A percentile compares a stretch with the other conserved stretches of the same genome.
Evolutionary conservation across 2,888 invertebrate genomes (phyloP).

Genomic region (Drosophila formosana): DNA sequence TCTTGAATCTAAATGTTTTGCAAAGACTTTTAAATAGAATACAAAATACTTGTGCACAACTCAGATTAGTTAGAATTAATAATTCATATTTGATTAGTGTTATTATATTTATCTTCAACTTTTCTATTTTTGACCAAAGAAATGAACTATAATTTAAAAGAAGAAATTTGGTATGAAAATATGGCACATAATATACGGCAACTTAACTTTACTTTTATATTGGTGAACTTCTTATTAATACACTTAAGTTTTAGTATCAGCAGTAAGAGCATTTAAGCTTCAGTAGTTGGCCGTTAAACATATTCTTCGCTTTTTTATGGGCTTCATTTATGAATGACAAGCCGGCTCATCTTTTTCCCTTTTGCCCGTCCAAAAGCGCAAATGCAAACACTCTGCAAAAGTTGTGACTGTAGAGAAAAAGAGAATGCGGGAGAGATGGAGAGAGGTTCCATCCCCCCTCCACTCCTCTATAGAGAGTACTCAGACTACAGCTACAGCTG

Average conservation of each 20-base stretch:
- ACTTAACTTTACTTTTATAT: neutral
- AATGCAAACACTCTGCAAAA: slow-evolving; percentile 59
- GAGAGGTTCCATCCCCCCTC: neutral
- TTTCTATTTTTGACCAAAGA: no score
- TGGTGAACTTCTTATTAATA: neutral
- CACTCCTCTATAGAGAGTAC: slow-evolving; percentile 22
- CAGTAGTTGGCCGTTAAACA: neutral
- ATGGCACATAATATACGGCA: no score
- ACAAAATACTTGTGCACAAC: no score
- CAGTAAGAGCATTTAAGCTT: slow-evolving; percentile 6
- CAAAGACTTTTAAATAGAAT: no score
- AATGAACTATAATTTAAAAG: no score
- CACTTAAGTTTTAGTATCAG: neutral
- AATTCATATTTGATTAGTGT: no score
- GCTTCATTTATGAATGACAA: slow-evolving; percentile 67
- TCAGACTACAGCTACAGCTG: slow-evolving; percentile 5
- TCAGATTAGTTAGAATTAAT: no score
- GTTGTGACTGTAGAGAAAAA: slow-evolving; percentile 16
- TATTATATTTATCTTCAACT: no score
- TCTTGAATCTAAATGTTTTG: no score
- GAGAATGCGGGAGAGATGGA: neutral
- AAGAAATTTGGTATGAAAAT: no score
- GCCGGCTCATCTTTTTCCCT: slow-evolving; percentile 19
- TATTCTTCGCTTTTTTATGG: slow-evolving; percentile 29
- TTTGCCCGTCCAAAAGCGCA: slow-evolving; percentile 46